Evolutionary conservation across 2,888 invertebrate species (phyloP), one percentile per base, ranked within the genome.

Genomic region (Limnephilus auricula): DNA sequence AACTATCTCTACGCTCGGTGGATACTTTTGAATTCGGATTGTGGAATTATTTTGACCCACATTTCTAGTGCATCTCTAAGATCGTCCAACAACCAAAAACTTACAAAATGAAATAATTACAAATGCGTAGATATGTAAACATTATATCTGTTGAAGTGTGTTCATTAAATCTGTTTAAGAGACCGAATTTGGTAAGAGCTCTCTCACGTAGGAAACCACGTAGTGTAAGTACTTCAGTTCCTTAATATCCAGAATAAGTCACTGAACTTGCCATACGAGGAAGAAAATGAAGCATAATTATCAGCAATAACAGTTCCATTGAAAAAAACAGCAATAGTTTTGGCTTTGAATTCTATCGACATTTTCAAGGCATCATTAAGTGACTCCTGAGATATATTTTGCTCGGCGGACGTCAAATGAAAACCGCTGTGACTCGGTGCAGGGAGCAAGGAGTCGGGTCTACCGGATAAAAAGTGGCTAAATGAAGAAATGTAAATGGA

Each of bases 401-500:
- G 50, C 50, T 25, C 18, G 5, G 50, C 25, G 6, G 6, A 65
- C 50, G 50, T 65, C 50, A 25, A 65, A 65, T 65, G 25, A 65
- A 65, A 65, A 25, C 25, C 50, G 50, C 18, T 65, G 6, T 18
- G 25, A 18, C 18, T 25, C 50, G 18, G 50, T 25, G 25, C 50
- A 18, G 12, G 6, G 18, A 18, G 25, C 50, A 65, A 25, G 25
- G 50, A 65, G 50, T 18, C 15, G 50, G 50, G 50, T 65, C 50
- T 65, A 65, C 13, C 50, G 25, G 50, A 65, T n/a, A 84, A 84
- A 37, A 84, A 84, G 37, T n/a, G 84, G 34, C 84, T n/a, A 84
- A 84, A 34, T 65, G 84, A 37, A 37, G 84, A 84, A 84, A 84
- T 40, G 84, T 40, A 37, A 83, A 84, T 84, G 84, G 34, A 12